Conservation (phyloP, 1,140 invertebrate species). For the Drosophila sucinea region DNA sequence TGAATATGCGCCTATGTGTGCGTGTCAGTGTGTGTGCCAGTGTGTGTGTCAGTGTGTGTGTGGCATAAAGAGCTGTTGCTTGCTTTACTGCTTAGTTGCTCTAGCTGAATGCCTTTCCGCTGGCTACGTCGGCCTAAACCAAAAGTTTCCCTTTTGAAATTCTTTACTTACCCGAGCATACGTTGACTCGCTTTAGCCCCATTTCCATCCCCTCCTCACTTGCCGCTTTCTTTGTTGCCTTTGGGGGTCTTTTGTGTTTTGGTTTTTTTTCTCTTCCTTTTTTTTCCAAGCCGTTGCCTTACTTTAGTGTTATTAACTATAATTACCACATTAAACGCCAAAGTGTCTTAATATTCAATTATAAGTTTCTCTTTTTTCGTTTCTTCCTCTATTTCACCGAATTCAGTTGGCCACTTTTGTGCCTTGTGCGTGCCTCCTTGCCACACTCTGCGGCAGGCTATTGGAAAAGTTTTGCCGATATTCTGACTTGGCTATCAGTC, state of each 20-base stretch:
- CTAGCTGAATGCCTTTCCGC: conserved; percentile 69
- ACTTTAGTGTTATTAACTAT: conserved; percentile 73
- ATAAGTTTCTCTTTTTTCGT: conserved; percentile 56
- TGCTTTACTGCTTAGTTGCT: conserved; percentile 67
- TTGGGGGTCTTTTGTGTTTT: conserved; percentile 46
- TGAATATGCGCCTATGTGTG: conserved; percentile 45
- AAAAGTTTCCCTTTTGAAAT: conserved; percentile 61
- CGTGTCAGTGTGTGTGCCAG: conserved; percentile 16
- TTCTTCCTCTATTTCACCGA: conserved; percentile 1
- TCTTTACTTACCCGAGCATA: conserved; percentile 16
- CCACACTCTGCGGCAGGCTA: conserved; percentile 42
- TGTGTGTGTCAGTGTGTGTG: conserved; percentile 30
- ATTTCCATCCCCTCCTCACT: background rate
- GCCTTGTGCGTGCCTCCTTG: conserved; percentile 34
- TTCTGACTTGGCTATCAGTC: conserved; percentile 16
- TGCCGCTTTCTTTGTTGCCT: conserved; percentile 10
- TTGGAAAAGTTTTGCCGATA: conserved; percentile 67
- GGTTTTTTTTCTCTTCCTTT: conserved; percentile 40
- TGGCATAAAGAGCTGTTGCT: conserved; percentile 59
- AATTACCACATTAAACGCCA: conserved; percentile 79
- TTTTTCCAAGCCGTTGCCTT: conserved; percentile 63
- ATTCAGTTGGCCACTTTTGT: conserved; percentile 36
- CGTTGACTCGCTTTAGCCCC: conserved; percentile 1
- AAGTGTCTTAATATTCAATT: conserved; percentile 81
- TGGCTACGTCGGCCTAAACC: conserved; percentile 37